phyloP scores from a whole-genome alignment of 2,113 vertebrate species.

The Ifrita kowaldi region DNA sequence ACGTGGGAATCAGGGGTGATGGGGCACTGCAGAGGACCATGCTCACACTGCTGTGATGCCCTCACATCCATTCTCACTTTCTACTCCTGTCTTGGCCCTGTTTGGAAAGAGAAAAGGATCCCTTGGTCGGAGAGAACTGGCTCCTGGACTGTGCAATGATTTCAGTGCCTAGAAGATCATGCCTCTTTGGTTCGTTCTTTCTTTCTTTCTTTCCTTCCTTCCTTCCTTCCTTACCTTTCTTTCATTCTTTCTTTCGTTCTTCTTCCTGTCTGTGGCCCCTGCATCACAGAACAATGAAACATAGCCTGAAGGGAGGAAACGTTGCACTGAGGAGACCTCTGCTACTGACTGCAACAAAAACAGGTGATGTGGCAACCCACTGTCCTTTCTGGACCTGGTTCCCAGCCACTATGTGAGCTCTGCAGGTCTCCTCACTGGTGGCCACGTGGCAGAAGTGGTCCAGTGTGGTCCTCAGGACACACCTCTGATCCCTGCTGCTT shows the following conservation, averaged over 20 bases:
- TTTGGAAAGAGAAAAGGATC: neutral
- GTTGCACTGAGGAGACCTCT: neutral
- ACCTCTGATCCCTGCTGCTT: neutral
- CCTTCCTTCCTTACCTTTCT: no score
- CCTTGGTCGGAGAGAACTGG: neutral
- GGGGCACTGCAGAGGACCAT: neutral
- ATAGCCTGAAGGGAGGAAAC: neutral
- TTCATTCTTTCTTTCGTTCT: neutral
- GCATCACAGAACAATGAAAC: neutral
- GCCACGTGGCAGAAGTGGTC: neutral
- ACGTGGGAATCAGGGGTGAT: neutral
- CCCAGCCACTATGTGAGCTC: neutral
- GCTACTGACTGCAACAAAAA: neutral
- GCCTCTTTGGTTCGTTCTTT: neutral
- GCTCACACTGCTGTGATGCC: neutral
- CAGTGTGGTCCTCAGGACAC: accelerated
- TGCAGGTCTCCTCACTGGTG: neutral
- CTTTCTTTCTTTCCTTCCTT: no score
- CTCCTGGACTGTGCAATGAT: neutral
- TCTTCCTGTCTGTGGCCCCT: neutral
- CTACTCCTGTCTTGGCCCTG: neutral
- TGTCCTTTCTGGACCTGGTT: neutral
- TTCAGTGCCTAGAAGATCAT: neutral
- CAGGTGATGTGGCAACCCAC: neutral
- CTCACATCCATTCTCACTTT: neutral